phyloP scores from a whole-genome alignment of 2,113 vertebrate species.

The Thamnophis sirtalis region DNA sequence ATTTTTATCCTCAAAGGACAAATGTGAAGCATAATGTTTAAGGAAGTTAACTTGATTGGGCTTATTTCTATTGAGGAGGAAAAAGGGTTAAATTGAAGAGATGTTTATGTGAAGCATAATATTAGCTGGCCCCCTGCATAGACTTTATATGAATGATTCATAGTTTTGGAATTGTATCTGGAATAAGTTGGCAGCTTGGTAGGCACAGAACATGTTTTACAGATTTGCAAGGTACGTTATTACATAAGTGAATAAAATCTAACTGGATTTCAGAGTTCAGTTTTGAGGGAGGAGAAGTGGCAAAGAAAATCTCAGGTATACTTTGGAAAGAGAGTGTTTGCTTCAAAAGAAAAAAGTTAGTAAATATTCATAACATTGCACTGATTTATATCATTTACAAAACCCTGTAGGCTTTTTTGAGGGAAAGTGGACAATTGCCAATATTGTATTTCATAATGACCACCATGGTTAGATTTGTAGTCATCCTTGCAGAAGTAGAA shows the following conservation, averaged over 20 bases:
- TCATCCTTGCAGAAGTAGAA: not conserved
- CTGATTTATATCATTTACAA: not conserved
- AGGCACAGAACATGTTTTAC: not conserved
- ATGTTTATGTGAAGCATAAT: not conserved
- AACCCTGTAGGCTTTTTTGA: not conserved
- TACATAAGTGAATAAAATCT: not conserved
- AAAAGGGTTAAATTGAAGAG: not conserved
- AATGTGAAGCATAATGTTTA: not conserved
- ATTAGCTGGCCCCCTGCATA: not conserved
- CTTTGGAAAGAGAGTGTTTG: not conserved
- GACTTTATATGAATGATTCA: not conserved
- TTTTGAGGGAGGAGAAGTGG: not conserved
- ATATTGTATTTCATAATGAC: not conserved
- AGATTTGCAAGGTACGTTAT: not conserved
- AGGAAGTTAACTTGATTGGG: not conserved
- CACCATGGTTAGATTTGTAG: not conserved
- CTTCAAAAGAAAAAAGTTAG: not conserved
- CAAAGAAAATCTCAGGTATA: not conserved
- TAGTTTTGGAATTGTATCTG: not conserved
- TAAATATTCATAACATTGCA: not conserved
- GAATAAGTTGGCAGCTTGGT: not conserved
- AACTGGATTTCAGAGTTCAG: not conserved
- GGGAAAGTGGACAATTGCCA: not conserved
- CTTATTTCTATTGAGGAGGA: not conserved
- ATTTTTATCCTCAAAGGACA: not conserved